Evolutionary conservation across 53 echinoderm and acorn worm species (phyloP).

Genomic region (Stichopus horrens): DNA sequence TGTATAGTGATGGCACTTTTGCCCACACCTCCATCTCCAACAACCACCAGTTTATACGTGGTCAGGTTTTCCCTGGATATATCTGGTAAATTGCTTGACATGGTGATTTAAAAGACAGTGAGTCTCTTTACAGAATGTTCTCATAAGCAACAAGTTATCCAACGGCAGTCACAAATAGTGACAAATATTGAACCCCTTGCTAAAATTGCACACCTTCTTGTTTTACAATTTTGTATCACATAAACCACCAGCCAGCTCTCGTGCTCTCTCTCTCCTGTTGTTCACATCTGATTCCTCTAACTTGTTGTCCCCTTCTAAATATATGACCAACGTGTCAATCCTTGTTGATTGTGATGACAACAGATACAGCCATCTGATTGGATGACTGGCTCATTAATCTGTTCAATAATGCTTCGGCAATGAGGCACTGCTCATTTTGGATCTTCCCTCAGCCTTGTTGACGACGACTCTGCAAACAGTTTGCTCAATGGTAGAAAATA

Average conservation of each 20-base stretch:
- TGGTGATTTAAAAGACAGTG: background rate
- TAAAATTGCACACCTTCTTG: no score
- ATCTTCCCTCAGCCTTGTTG: background rate
- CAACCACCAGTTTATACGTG: slow-evolving; percentile 76
- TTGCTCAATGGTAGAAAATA: background rate
- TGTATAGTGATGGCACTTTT: slow-evolving; percentile 83
- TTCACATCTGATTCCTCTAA: background rate
- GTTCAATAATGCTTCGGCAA: background rate
- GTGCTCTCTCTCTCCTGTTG: background rate
- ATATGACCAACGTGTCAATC: background rate
- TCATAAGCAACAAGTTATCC: no score
- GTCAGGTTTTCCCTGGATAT: slow-evolving; percentile 68
- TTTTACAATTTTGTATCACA: no score
- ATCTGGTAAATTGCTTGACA: slow-evolving; percentile 57
- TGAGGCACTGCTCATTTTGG: background rate
- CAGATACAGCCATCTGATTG: background rate
- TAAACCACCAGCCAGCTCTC: no score
- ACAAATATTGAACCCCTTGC: no score
- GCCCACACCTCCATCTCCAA: slow-evolving; percentile 75
- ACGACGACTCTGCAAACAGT: background rate
- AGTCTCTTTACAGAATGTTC: no score
- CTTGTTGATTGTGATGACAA: background rate
- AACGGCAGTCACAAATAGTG: no score
- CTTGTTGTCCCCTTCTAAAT: background rate
- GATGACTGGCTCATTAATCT: background rate